A percentile compares a stretch with the other conserved stretches of the same genome.
phyloP scores from a whole-genome alignment of 2,113 vertebrate species.

The Ceyx melanurus region DNA sequence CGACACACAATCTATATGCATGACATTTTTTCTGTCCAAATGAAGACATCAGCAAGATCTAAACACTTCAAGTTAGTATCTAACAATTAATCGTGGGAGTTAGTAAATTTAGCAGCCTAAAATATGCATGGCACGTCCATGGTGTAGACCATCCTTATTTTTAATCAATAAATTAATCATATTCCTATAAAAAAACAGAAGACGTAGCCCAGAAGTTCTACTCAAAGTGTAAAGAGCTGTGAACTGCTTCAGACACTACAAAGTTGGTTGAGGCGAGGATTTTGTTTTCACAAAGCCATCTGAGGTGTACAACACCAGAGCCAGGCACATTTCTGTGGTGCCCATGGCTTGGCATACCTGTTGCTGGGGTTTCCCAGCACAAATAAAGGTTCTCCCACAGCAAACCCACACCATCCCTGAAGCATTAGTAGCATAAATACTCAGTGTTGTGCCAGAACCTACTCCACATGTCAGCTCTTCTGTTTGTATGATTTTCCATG shows the following conservation, averaged over 20 bases:
- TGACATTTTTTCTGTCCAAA: constrained; percentile 2
- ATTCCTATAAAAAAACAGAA: neutral
- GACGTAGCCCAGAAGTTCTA: neutral
- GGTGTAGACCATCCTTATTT: neutral
- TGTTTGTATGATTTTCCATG: neutral
- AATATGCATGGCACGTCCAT: neutral
- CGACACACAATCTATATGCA: neutral
- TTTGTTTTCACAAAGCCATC: neutral
- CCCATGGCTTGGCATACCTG: neutral
- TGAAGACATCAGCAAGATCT: constrained; percentile 1
- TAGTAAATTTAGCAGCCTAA: neutral
- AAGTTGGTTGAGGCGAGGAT: neutral
- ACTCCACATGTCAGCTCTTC: neutral
- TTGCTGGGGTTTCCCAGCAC: neutral
- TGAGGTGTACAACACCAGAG: neutral
- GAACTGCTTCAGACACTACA: neutral
- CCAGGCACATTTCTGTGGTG: neutral
- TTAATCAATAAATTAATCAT: neutral
- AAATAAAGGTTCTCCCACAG: neutral
- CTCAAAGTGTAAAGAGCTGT: neutral
- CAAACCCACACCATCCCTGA: neutral
- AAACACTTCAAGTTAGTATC: neutral
- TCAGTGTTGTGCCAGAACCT: neutral
- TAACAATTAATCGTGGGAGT: neutral
- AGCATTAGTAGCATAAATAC: neutral